Evolutionary conservation across 2,797 vertebrate genomes (phyloP), one percentile per base, ranked within the genome.

Genomic region (Oreochromis mossambicus): DNA sequence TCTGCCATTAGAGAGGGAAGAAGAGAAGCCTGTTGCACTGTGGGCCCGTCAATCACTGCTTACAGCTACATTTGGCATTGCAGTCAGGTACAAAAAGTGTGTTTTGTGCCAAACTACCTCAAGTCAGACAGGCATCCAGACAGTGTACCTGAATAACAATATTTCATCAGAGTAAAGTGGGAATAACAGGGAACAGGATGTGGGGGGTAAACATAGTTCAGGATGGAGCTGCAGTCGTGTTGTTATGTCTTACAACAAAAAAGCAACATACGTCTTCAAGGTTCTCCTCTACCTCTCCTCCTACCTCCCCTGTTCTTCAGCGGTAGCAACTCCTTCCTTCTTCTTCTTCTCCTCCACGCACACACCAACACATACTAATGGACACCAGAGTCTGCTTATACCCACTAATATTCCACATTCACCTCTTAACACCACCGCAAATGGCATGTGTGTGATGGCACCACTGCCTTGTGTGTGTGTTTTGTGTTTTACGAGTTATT

Each of bases 101-200:
- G 88, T 92, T 94, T 86, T 79, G 88, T 94, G 93, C 92, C 93
- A 93, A 90, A 92, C 86, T 89, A 93, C 79, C 89, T 89, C 79
- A 79, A 93, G 90, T 93, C 91, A 92, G 91, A 94, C 87, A 91
- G 90, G 83, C 87, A 84, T 88, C 83, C 86, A 90, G 90, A 92
- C 87, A 84, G 88, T 68, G 81, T 78, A 81, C 43, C 87, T 84
- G 93, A 93, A 94, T 93, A 95, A 94, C 91, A 94, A 92, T 90
- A 90, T 92, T 92, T 93, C 87, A 92, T 92, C 93, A 91, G 86
- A 82, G 88, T 77, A 83, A 89, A 88, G 91, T 81, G 88, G 91
- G 89, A 91, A 86, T 86, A 91, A 88, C 66, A 73, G 80, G 24
- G 78, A 84, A 66, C 86, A 83, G 54, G 83, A 86, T 41, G 83